Evolutionary conservation across 2,113 vertebrate species (phyloP).

Genomic region (Osmerus mordax): DNA sequence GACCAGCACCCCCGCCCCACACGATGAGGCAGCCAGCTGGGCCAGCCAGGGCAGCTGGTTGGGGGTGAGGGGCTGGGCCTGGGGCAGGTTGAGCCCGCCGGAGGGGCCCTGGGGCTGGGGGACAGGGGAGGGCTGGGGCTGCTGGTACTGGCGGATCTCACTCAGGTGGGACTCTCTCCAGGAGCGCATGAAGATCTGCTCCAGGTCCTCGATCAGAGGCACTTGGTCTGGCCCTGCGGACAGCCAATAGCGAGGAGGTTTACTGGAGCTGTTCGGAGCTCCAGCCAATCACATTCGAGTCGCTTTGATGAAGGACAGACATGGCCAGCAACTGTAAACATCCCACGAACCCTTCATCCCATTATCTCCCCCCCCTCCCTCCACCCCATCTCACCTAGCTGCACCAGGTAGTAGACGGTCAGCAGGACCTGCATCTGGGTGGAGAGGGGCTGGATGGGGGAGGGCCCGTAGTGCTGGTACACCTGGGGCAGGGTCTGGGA

Average conservation of each 20-base stretch:
- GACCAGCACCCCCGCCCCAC: slow-evolving; percentile 84
- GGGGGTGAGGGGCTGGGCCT: slow-evolving; percentile 75
- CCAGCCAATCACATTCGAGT: too few relatives aligned
- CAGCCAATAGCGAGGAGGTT: neutral
- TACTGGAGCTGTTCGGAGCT: neutral
- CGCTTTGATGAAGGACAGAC: too few relatives aligned
- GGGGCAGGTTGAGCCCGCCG: slow-evolving; percentile 61
- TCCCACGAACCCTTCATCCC: neutral
- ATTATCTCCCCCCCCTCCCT: neutral
- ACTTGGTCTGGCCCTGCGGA: slow-evolving; percentile 86
- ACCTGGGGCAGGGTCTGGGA: slow-evolving; percentile 86
- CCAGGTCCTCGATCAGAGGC: slow-evolving; percentile 92
- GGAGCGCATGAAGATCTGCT: slow-evolving; percentile 94
- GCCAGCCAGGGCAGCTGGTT: slow-evolving; percentile 95
- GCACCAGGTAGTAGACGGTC: slow-evolving; percentile 97
- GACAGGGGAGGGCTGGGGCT: slow-evolving; percentile 67
- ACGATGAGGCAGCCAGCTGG: slow-evolving; percentile 89
- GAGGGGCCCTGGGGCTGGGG: slow-evolving; percentile 64
- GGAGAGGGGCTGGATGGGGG: slow-evolving; percentile 85
- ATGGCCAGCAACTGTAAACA: neutral
- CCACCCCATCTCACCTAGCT: slow-evolving; percentile 84
- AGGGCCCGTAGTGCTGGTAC: slow-evolving; percentile 83
- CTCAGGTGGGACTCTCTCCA: slow-evolving; percentile 92
- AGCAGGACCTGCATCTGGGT: slow-evolving; percentile 96
- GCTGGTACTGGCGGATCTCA: slow-evolving; percentile 90